Evolutionary conservation across 1,140 invertebrate genomes (phyloP), one percentile per base, ranked within the genome.

Genomic region (Samia ricini): DNA sequence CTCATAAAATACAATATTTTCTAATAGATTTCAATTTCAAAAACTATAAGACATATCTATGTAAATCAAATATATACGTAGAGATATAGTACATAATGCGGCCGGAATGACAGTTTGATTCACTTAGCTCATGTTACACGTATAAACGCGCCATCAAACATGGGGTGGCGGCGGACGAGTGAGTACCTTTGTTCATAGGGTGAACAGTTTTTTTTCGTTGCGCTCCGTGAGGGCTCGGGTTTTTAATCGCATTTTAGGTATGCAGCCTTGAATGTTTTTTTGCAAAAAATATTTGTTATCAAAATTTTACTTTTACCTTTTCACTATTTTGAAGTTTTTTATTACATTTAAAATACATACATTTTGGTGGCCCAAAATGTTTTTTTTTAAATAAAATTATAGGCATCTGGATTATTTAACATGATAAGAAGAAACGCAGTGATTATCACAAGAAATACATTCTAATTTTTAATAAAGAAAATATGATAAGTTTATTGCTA

Each of bases 101-200:
- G 69, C 73, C 69, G 79, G 86, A 89, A 89, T 88, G 84, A 88
- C 86, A 89, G 84, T 89, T 89, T 87, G 86, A 89, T 89, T 89
- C 84, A 89, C 80, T 89, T 89, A 89, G 82, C 74, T 82, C 79
- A 73, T 68, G 80, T 89, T 85, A 85, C 83, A 78, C 68, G 84
- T 86, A 79, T 87, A 85, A 85, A 89, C 83, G 75, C 64, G 72
- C 72, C 73, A 77, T 81, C 77, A 78, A 75, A 61, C 72, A 49
- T 63, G 33, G 71, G 62, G 65, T 65, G 59, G 57, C 64, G 59
- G 67, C 69, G 72, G 68, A 63, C 57, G 33, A 42, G 33, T 42
- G 12, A n/a, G 26, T 33, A 36, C 36, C 42, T 71, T 74, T 69
- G 68, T 72, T 56, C 70, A 67, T 52, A 69, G 69, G 69, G 68